phyloP scores from a whole-genome alignment of 2,797 vertebrate species.

The Neomorphus geoffroyi region DNA sequence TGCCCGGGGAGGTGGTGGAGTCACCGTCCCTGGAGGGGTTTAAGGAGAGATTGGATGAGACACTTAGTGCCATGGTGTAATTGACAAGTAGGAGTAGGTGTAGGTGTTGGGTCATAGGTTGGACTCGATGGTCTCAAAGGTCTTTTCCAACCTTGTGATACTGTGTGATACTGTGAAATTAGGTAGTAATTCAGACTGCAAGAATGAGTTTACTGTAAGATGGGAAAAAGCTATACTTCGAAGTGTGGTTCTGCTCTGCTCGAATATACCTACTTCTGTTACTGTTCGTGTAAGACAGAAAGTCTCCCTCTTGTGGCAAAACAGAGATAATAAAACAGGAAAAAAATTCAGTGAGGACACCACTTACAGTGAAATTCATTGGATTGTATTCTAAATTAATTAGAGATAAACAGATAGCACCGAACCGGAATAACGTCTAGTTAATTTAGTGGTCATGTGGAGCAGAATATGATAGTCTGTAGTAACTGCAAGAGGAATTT shows the following conservation, averaged over 20 bases:
- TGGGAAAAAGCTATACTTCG: not conserved
- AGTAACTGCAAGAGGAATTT: not conserved
- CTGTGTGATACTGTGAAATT: too few relatives aligned
- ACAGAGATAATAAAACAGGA: not conserved
- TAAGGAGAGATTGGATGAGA: too few relatives aligned
- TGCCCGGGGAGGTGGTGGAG: too few relatives aligned
- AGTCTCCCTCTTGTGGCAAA: constrained; percentile 64
- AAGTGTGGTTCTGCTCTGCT: not conserved
- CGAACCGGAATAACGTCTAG: not conserved
- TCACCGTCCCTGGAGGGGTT: too few relatives aligned
- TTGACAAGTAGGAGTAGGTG: too few relatives aligned
- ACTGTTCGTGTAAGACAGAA: not conserved
- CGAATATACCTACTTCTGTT: not conserved
- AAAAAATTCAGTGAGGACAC: not conserved
- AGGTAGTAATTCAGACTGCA: not conserved
- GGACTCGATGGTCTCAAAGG: too few relatives aligned
- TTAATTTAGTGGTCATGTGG: not conserved
- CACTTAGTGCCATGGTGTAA: too few relatives aligned
- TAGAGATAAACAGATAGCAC: not conserved
- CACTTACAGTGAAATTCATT: not conserved
- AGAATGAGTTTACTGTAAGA: not conserved
- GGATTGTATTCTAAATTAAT: not conserved
- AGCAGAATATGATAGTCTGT: not conserved
- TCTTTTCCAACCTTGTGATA: too few relatives aligned
- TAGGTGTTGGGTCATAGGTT: too few relatives aligned